Percentiles rank a stretch among this genome's conserved stretches.
Evolutionary conservation across 2,797 vertebrate genomes (phyloP).

Genomic region (Sparidentex hasta): DNA sequence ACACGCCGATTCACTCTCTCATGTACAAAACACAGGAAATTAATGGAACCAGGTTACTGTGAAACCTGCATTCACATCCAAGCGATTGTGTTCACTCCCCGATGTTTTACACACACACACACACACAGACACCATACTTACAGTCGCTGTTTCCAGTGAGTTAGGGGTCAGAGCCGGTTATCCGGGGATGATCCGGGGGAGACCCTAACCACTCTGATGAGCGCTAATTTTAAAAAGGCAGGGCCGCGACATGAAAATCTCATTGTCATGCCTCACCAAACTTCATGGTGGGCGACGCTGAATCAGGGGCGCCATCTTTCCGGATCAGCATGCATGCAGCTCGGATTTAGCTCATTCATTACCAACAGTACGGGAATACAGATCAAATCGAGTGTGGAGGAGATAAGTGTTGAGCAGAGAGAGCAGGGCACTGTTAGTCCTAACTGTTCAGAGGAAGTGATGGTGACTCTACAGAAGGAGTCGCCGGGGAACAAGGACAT

Average conservation of each 20-base stretch:
- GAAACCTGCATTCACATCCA: not conserved
- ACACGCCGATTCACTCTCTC: constrained; percentile 7
- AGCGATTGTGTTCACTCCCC: not conserved
- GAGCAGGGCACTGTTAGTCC: constrained; percentile 5
- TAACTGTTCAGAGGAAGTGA: constrained; percentile 15
- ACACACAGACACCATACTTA: not conserved
- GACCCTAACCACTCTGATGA: constrained; percentile 19
- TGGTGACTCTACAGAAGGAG: not conserved
- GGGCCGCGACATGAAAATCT: constrained; percentile 20
- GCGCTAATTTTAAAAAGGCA: constrained; percentile 48
- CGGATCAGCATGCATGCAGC: constrained; percentile 24
- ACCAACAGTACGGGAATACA: constrained; percentile 27
- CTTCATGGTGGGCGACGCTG: constrained; percentile 6
- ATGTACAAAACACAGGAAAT: not conserved
- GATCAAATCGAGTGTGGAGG: not conserved
- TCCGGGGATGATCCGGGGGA: constrained; percentile 16
- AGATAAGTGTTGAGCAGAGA: constrained; percentile 10
- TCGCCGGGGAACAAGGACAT: not conserved
- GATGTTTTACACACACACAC: not conserved
- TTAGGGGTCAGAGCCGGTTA: constrained; percentile 12
- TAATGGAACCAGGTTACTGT: not conserved
- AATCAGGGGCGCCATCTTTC: constrained; percentile 2
- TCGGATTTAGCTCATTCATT: constrained; percentile 28
- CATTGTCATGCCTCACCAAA: constrained; percentile 29
- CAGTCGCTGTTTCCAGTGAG: constrained; percentile 30